phyloP scores from a whole-genome alignment of 2,113 vertebrate genomes.

The Crotalus tigris region DNA sequence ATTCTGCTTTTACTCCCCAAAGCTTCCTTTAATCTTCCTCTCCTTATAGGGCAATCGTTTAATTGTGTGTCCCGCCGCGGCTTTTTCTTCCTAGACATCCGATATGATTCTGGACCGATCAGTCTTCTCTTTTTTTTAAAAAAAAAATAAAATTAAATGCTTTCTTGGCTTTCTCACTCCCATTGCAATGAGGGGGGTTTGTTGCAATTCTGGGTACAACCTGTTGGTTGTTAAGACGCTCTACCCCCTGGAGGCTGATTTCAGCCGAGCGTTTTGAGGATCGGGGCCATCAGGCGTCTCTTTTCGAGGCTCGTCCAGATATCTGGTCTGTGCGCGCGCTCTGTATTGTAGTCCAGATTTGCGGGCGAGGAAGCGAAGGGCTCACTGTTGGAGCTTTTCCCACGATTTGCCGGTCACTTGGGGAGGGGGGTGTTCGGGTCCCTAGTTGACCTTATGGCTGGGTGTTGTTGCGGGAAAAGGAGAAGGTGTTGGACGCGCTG shows the following conservation, averaged over 20 bases:
- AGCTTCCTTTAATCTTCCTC: background rate
- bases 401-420: background rate
- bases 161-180: background rate
- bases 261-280: background rate
- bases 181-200: background rate
- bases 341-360: background rate
- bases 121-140: no score
- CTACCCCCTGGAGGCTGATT: no score
- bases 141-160: background rate
- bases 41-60: background rate
- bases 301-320: background rate
- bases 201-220: background rate
- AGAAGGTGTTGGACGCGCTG: background rate
- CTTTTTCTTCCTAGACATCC: background rate
- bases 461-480: background rate
- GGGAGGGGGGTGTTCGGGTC: background rate
- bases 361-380: background rate
- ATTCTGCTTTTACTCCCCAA: background rate
- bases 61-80: background rate
- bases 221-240: background rate
- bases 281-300: background rate
- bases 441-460: background rate
- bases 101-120: no score
- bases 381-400: background rate
- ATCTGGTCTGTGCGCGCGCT: background rate